Evolutionary conservation across 1,140 invertebrate species (phyloP).

Genomic region (Bemisia tabaci): DNA sequence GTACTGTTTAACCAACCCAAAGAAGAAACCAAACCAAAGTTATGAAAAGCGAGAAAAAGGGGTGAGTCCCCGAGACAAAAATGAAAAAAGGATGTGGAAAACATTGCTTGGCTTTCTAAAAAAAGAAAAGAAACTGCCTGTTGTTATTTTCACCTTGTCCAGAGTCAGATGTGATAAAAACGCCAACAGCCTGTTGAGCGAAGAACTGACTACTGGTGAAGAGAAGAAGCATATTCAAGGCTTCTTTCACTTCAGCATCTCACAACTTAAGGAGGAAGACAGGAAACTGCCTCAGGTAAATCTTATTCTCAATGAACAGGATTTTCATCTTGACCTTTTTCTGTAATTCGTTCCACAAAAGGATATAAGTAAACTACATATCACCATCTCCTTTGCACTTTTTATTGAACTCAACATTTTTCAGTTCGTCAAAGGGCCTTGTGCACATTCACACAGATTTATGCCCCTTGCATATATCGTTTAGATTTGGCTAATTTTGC

Average conservation of each 20-base stretch:
- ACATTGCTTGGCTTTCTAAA: constrained; percentile 34
- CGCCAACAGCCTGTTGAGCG: constrained; percentile 47
- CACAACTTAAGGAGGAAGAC: constrained; percentile 72
- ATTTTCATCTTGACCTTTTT: too few relatives aligned
- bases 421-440: too few relatives aligned
- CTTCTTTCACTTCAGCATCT: constrained; percentile 74
- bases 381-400: too few relatives aligned
- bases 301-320: too few relatives aligned
- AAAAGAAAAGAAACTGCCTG: constrained; percentile 71
- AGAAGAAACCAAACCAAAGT: not conserved
- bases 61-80: constrained; percentile 38
- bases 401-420: too few relatives aligned
- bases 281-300: constrained; percentile 73
- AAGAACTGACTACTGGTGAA: constrained; percentile 66
- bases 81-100: constrained; percentile 15
- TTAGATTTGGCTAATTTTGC: too few relatives aligned
- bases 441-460: too few relatives aligned
- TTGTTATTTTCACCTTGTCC: constrained; percentile 89
- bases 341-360: too few relatives aligned
- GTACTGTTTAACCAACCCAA: constrained; percentile 40
- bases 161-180: constrained; percentile 72
- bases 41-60: constrained; percentile 37
- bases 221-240: constrained; percentile 71
- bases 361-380: too few relatives aligned
- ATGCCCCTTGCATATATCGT: too few relatives aligned